Evolutionary conservation across 1,140 invertebrate genomes (phyloP).

Genomic region (Dryas iulia): DNA sequence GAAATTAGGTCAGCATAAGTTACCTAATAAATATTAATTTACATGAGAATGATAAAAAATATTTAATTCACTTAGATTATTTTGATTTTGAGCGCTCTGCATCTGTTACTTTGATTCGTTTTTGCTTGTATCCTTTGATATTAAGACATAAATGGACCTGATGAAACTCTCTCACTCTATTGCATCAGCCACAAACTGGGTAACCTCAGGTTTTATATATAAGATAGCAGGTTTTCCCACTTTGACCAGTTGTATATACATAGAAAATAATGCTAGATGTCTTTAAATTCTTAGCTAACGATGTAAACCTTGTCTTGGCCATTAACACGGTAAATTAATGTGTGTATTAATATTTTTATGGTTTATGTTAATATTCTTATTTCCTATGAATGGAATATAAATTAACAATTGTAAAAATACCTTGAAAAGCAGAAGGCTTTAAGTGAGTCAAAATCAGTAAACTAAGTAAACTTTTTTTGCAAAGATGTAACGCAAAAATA

Average conservation of each 20-base stretch:
- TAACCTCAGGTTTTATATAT: constrained; percentile 50
- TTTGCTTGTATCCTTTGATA: constrained; percentile 40
- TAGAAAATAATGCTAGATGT: background rate
- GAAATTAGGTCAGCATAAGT: background rate
- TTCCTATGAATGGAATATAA: background rate
- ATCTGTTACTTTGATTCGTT: constrained; percentile 27
- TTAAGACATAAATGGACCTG: constrained; percentile 52
- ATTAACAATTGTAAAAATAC: background rate
- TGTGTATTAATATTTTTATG: background rate
- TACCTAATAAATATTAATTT: background rate
- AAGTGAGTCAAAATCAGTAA: too few species aligned
- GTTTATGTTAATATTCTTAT: background rate
- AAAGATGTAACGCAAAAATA: too few species aligned
- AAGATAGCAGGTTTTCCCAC: constrained; percentile 35
- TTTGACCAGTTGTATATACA: constrained; percentile 12
- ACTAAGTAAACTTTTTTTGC: too few species aligned
- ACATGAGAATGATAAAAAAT: background rate
- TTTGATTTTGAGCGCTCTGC: constrained; percentile 11
- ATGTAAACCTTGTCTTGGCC: constrained; percentile 4
- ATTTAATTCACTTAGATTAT: background rate
- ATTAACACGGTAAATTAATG: constrained; percentile 9
- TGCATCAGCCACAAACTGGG: constrained; percentile 65
- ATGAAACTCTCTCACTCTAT: constrained; percentile 59
- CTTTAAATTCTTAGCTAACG: constrained; percentile 3
- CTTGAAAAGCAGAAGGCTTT: too few species aligned